Evolutionary conservation across 2,888 invertebrate genomes (phyloP), one percentile per base, ranked within the genome.

Genomic region (Philhelius pedissequus): DNA sequence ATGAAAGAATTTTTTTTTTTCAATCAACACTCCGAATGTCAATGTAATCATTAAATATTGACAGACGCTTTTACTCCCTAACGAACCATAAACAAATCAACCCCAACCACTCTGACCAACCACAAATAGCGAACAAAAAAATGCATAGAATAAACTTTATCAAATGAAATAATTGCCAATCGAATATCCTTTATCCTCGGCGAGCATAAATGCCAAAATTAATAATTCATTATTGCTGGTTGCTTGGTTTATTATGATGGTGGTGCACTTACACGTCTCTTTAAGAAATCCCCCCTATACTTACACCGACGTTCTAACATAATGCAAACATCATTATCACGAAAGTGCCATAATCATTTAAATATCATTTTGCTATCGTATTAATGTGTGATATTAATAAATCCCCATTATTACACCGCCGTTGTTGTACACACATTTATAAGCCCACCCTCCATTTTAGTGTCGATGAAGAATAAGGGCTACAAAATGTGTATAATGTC

Each of bases 321-420:
- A 64, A 40, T 64, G 30, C 60, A 58, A 73, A 64, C 50, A 69
- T 78, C 68, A 73, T 78, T 75, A 78, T 75, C 84, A 80, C 80
- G 75, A 76, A 75, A 68, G 54, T 75, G 84, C 75, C 75, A 80
- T 84, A 84, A 84, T 84, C 71, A 84, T 80, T 84, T 84, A 71
- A 84, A 84, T 84, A 79, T 66, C 75, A 76, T 80, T 80, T 75
- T 80, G 40, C 52, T 74, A 71, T 71, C 66, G 54, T 45, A 80
- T 80, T 48, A 66, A 75, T 79, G 71, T 71, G 79, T 68, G 70
- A 74, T 80, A 80, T 76, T 54, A 76, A 84, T 75, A 84, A 76
- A 84, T 71, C 54, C 52, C 60, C 38, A 62, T 58, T 43, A 54
- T 52, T n/a, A n/a, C n/a, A 52, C 3, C 11, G 15, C 22, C 35